phyloP scores from a whole-genome alignment of 2,113 vertebrate species.

The Archocentrus centrarchus region DNA sequence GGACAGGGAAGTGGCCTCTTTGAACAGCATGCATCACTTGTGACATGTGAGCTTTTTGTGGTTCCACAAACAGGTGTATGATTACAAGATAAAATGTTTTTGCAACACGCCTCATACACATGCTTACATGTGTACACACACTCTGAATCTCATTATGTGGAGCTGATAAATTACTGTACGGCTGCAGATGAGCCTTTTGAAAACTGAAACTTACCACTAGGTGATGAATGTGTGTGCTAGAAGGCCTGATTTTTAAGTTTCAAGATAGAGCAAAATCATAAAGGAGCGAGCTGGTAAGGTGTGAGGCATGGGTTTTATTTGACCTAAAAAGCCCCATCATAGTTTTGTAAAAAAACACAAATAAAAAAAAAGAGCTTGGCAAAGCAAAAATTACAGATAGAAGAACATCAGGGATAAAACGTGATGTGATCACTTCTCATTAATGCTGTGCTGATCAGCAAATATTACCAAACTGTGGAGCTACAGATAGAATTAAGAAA shows the following conservation, averaged over 20 bases:
- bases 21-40: conserved; percentile 40
- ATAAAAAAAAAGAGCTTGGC: not conserved
- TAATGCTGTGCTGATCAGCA: not conserved
- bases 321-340: not conserved
- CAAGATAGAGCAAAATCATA: conserved; percentile 37
- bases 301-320: not conserved
- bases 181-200: not conserved
- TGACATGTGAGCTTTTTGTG: conserved; percentile 66
- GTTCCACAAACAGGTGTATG: conserved; percentile 46
- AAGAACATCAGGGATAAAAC: not conserved
- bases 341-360: not conserved
- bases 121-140: not conserved
- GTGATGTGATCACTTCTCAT: not conserved
- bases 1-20: conserved; percentile 54
- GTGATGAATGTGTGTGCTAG: conserved; percentile 13
- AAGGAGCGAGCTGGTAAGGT: too few relatives aligned
- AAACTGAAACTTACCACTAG: conserved; percentile 7
- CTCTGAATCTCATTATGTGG: conserved; percentile 3
- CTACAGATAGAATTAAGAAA: not conserved
- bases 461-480: not conserved
- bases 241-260: conserved; percentile 54
- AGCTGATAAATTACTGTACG: conserved; percentile 13
- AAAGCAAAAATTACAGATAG: not conserved
- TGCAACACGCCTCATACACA: conserved; percentile 10
- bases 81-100: conserved; percentile 66